These are phyloP conservation scores for Paratilapia polleni DNA, from an alignment of 2,113 vertebrate species.

Conservation along the genomic window DNA sequence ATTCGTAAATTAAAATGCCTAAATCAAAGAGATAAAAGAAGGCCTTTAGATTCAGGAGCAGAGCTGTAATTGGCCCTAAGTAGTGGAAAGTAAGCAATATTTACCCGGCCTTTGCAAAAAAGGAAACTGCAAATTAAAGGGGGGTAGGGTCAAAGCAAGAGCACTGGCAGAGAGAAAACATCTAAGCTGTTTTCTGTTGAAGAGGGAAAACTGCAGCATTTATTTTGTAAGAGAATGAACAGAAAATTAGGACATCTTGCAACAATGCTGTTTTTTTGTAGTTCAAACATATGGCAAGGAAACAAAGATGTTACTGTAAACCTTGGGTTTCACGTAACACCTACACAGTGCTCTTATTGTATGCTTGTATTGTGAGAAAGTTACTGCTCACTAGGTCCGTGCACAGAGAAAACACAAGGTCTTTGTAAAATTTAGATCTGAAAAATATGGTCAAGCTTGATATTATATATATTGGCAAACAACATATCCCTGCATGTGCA, in stretches of 20 bases:
- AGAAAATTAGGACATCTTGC: slow-evolving; percentile 33
- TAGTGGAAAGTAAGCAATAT: slow-evolving; percentile 24
- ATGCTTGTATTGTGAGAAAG: not conserved
- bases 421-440: not conserved
- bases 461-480: not conserved
- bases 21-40: slow-evolving; percentile 11
- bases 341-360: slow-evolving; percentile 35
- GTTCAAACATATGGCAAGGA: slow-evolving; percentile 32
- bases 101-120: slow-evolving; percentile 4
- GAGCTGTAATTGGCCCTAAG: not conserved
- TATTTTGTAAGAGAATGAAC: slow-evolving; percentile 18
- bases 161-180: slow-evolving; percentile 29
- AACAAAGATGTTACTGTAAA: slow-evolving; percentile 40
- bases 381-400: not conserved
- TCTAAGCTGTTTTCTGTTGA: not conserved
- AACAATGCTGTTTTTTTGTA: slow-evolving; percentile 42
- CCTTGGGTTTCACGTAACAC: slow-evolving; percentile 39
- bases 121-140: slow-evolving; percentile 44
- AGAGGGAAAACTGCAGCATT: slow-evolving; percentile 9
- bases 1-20: slow-evolving; percentile 97
- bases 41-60: not conserved
- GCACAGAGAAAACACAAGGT: not conserved
- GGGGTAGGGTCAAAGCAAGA: slow-evolving; percentile 15
- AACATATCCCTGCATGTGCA: not conserved
- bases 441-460: not conserved